phyloP scores from a whole-genome alignment of 2,888 invertebrate genomes.

The Morinoia aosen region DNA sequence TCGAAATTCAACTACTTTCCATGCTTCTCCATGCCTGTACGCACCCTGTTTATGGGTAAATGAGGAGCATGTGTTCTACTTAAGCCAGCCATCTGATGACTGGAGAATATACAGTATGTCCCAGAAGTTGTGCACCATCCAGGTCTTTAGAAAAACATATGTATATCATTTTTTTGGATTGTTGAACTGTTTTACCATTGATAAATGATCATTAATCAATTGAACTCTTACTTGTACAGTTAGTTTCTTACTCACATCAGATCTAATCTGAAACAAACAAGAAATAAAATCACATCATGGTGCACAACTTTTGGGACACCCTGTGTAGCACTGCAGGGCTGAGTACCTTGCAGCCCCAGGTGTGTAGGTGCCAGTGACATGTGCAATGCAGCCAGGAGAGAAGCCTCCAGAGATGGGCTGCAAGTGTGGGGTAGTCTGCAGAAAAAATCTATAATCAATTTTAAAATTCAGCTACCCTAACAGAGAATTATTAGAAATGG shows the following conservation, averaged over 20 bases:
- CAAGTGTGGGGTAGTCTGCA: conserved; percentile 58
- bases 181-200: not conserved
- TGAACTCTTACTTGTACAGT: not conserved
- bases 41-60: no score
- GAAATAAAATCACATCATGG: not conserved
- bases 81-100: no score
- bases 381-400: conserved; percentile 59
- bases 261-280: not conserved
- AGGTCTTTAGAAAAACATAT: no score
- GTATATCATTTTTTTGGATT: not conserved
- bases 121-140: no score
- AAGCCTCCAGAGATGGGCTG: conserved; percentile 59
- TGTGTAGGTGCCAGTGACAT: conserved; percentile 61
- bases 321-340: not conserved
- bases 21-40: no score
- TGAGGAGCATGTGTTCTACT: no score
- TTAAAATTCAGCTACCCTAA: not conserved
- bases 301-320: no score
- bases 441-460: not conserved
- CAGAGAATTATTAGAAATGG: no score
- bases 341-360: conserved; percentile 59
- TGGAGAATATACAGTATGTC: no score
- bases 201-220: not conserved
- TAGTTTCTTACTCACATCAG: no score
- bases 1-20: no score